phyloP scores from a whole-genome alignment of 2,113 vertebrate genomes.

The Zosterops japonicus region DNA sequence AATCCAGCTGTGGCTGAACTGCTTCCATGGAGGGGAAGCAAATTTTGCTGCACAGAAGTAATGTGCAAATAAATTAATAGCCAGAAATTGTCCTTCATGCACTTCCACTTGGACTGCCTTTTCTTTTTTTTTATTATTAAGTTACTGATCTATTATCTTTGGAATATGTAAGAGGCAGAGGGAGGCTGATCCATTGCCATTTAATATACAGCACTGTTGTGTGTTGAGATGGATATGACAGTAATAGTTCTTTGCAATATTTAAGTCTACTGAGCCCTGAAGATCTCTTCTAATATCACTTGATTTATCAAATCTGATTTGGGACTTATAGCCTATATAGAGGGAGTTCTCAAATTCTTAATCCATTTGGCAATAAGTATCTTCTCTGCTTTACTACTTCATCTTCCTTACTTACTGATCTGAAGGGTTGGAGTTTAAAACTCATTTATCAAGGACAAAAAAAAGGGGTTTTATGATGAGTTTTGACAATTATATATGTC shows the following conservation, averaged over 20 bases:
- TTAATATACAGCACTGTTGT: background rate
- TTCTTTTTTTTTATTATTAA: background rate
- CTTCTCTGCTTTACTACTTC: slow-evolving; percentile 27
- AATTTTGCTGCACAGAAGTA: background rate
- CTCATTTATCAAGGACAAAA: background rate
- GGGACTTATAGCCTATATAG: background rate
- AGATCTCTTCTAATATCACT: slow-evolving; percentile 40
- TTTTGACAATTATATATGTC: slow-evolving; percentile 28
- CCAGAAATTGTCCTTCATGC: background rate
- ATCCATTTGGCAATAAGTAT: slow-evolving; percentile 9
- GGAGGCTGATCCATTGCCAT: background rate
- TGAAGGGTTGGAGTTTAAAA: slow-evolving; percentile 21
- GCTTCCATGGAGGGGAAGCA: background rate
- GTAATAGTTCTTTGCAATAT: slow-evolving; percentile 20
- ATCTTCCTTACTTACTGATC: slow-evolving; percentile 20
- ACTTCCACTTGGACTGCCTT: background rate
- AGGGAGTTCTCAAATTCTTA: slow-evolving; percentile 40
- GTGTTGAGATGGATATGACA: background rate
- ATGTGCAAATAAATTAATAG: background rate
- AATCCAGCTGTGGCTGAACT: background rate
- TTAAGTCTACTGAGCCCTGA: slow-evolving; percentile 43
- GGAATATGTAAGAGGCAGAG: background rate
- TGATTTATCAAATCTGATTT: slow-evolving; percentile 57
- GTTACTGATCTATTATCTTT: slow-evolving; percentile 26
- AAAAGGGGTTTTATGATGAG: background rate